Percentiles rank a stretch among this genome's conserved stretches.
These are phyloP conservation scores for Melanostoma scalare DNA, from an alignment of 2,888 invertebrate species.

Conservation along the genomic window DNA sequence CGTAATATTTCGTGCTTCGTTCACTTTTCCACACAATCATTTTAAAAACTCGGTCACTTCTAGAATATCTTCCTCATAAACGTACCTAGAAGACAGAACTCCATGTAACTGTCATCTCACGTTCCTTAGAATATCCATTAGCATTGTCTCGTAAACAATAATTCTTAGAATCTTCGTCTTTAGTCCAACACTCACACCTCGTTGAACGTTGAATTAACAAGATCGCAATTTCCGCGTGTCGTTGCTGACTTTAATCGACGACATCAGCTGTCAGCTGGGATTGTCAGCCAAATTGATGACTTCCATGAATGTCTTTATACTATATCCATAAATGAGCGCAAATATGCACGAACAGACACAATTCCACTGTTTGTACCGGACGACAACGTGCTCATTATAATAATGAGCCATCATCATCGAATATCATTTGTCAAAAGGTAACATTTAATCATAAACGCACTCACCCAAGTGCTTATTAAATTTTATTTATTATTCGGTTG, in stretches of 20 bases:
- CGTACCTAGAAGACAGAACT: no score
- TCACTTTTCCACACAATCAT: no score
- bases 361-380: background rate
- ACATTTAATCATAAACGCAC: conserved; percentile 58
- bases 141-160: background rate
- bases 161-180: conserved; percentile 9
- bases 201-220: background rate
- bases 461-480: conserved; percentile 60
- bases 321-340: conserved; percentile 21
- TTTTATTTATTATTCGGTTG: conserved; percentile 54
- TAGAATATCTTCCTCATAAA: no score
- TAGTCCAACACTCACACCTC: conserved; percentile 21
- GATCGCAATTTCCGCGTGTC: conserved; percentile 32
- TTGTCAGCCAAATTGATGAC: conserved; percentile 21
- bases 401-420: conserved; percentile 54
- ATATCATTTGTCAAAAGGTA: conserved; percentile 59
- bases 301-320: conserved; percentile 47
- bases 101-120: no score
- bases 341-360: conserved; percentile 25
- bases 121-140: background rate
- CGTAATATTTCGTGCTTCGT: no score
- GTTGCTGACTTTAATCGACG: conserved; percentile 33
- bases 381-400: conserved; percentile 52
- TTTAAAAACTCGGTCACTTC: no score
- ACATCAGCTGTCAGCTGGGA: conserved; percentile 31